phyloP scores from a whole-genome alignment of 2,888 invertebrate species.

The Copidosoma aretas region DNA sequence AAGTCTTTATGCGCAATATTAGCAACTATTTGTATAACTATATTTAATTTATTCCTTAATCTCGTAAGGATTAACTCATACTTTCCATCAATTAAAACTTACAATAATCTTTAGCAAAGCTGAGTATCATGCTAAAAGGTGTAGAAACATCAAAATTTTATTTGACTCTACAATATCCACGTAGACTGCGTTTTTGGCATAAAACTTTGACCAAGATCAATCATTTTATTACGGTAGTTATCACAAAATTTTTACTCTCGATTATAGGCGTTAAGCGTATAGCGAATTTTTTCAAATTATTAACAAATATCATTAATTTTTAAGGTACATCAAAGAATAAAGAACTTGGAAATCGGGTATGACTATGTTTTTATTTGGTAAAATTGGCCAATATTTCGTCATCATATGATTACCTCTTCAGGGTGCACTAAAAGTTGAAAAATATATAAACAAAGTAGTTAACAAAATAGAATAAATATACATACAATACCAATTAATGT shows the following conservation, averaged over 20 bases:
- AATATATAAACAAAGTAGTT: too few species aligned
- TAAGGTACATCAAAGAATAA: too few species aligned
- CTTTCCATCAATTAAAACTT: slow-evolving; percentile 35
- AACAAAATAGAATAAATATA: too few species aligned
- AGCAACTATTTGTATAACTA: slow-evolving; percentile 1
- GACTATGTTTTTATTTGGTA: too few species aligned
- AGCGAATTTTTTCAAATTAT: not conserved
- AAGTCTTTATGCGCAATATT: slow-evolving; percentile 39
- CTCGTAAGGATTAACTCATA: not conserved
- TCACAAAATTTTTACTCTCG: not conserved
- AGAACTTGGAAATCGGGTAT: too few species aligned
- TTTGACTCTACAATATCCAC: slow-evolving; percentile 23
- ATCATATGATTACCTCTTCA: too few species aligned
- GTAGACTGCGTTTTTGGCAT: slow-evolving; percentile 46
- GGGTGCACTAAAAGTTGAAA: too few species aligned
- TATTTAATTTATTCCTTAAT: not conserved
- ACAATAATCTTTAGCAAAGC: slow-evolving; percentile 39
- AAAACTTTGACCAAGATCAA: not conserved
- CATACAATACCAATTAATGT: too few species aligned
- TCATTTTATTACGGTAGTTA: not conserved
- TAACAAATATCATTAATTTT: not conserved
- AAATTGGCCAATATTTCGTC: too few species aligned
- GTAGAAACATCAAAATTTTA: slow-evolving; percentile 50
- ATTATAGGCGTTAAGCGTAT: not conserved
- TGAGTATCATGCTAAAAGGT: slow-evolving; percentile 52